phyloP scores from a whole-genome alignment of 2,797 vertebrate species.

The Characodon lateralis region DNA sequence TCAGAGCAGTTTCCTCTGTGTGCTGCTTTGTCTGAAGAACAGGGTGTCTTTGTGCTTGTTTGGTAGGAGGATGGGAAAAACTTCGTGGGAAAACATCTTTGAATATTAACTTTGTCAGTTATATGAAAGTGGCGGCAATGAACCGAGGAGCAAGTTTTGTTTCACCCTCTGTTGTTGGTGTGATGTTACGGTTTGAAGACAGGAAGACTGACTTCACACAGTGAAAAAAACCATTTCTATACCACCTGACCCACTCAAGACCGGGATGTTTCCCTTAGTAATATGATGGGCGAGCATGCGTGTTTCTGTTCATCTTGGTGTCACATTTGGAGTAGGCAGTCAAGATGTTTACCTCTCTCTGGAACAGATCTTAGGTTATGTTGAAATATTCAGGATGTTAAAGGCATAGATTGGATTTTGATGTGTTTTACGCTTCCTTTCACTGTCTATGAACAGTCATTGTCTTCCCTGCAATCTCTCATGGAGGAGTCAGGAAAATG shows the following conservation, averaged over 20 bases:
- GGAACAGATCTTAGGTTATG: too few relatives aligned
- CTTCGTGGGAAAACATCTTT: too few relatives aligned
- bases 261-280: slow-evolving; percentile 8
- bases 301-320: neutral
- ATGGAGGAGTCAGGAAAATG: too few relatives aligned
- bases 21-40: slow-evolving; percentile 10
- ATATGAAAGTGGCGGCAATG: neutral
- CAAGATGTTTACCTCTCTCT: too few relatives aligned
- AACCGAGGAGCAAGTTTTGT: neutral
- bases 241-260: neutral
- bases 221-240: neutral
- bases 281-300: too few relatives aligned
- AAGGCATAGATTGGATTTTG: neutral
- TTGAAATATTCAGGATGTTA: neutral
- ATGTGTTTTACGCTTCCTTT: neutral
- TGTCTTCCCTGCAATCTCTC: neutral
- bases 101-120: neutral
- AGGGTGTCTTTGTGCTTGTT: neutral
- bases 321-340: neutral
- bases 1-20: slow-evolving; percentile 1
- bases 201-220: neutral
- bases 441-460: neutral
- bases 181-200: neutral
- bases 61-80: neutral
- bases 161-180: neutral